Evolutionary conservation across 1,140 invertebrate genomes (phyloP), one percentile per base, ranked within the genome.

Genomic region (Pseudomyrmex sp.): DNA sequence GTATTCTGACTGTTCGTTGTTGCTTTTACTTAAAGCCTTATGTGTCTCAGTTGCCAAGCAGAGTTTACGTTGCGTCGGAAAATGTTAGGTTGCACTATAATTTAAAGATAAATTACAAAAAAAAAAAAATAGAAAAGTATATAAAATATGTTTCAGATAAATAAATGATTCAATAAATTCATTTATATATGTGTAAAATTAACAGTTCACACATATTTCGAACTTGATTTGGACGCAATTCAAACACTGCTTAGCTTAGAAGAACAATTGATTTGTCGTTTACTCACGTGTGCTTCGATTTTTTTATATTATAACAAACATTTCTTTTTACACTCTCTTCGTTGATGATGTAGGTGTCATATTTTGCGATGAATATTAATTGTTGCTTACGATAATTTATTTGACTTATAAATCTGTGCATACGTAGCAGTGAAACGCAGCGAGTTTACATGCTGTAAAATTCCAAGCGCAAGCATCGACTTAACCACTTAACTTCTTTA

Each of bases 361-460:
- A 58, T 58, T 62, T 20, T 62, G 44, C 26, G 26, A 68, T 68
- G 18, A 77, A 23, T 13, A 44, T 12, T 66, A 20, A 52, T 54
- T 54, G 9, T 76, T 66, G 48, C 50, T 77, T 69, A 46, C n/a
- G 10, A 77, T 56, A 46, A 77, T 68, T 68, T 54, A 44, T 66
- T 77, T 0, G 23, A 26, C 9, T 35, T 66, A 68, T 66, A 68
- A 56, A 68, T 56, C n/a, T 44, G 10, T 12, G 20, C 54, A 10
- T 35, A 54, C 4, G 46, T 52, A 50, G 35, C 7, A 35, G 58
- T 63, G 15, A 10, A 26, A 35, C 4, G 5, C 35, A 35, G 35
- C 35, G 35, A 35, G 35, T 35, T 35, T 3, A 46, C 2, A 2
- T 9, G 48, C 56, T 18, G 2, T 52, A 69, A 66, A 83, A 3